Evolutionary conservation across 1,140 invertebrate species (phyloP), one percentile per base, ranked within the genome.

Genomic region (Delia radicum): DNA sequence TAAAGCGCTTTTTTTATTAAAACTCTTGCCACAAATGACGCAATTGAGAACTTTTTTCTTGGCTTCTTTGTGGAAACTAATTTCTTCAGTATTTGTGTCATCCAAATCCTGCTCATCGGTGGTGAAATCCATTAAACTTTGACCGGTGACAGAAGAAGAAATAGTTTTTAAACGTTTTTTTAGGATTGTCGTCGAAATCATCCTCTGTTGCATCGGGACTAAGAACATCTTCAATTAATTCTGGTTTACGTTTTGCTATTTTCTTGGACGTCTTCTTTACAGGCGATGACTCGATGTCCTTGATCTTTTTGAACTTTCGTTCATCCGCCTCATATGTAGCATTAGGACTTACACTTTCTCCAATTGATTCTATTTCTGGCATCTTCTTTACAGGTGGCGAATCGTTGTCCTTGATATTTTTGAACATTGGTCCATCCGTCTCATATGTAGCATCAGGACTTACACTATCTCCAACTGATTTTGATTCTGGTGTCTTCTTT

Each of bases 11-110:
- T 67, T 63, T 15, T 46, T 13, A 13, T 10, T 5, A 37, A 74
- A 74, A 33, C 0, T 8, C 7, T 76, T 76, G 3, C 63, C 72
- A 28, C 75, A 76, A 12, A 76, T 24, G 10, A 55, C 62, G 33
- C 75, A 76, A 31, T 28, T 69, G 2, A 63, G 3, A 18, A 33
- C 18, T 73, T 76, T 27, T 1, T 13, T 21, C 13, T 12, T 12
- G 7, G 12, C n/a, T 65, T 65, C 28, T 4, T 31, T 42, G 31
- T 3, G 18, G 12, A 18, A n/a, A 29, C 15, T 31, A n/a, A n/a
- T n/a, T n/a, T n/a, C n/a, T n/a, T 15, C 46, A 27, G 7, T 7
- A n/a, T 31, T 69, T 12, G 29, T 4, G 10, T 5, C 65, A 7
- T 2, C 24, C 2, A 31, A 6, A 27, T 69, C 65, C 18, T 12